These are phyloP conservation scores for Stenchaetothrips biformis DNA, from an alignment of 2,888 invertebrate genomes.

Conservation along the genomic window DNA sequence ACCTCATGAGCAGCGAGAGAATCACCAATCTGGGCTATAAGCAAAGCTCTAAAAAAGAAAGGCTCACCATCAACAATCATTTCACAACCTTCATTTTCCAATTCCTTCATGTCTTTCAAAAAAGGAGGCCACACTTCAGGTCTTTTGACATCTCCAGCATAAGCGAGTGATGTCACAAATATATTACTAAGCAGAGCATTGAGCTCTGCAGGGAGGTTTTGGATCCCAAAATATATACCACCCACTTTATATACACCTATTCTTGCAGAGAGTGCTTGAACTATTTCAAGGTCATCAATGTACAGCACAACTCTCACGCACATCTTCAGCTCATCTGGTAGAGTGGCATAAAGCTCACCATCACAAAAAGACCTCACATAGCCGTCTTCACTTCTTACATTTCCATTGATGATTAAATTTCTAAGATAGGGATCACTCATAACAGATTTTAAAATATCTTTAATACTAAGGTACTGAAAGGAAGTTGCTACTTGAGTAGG, in stretches of 20 bases:
- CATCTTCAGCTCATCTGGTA: background rate
- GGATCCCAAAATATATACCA: background rate
- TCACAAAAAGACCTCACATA: background rate
- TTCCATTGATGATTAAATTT: background rate
- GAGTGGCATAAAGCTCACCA: background rate
- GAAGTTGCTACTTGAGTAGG: background rate
- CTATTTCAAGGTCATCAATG: background rate
- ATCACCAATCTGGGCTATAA: background rate
- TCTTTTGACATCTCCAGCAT: background rate
- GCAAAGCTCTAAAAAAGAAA: background rate
- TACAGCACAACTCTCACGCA: background rate
- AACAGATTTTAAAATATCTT: background rate
- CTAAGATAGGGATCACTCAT: background rate
- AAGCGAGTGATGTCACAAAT: background rate
- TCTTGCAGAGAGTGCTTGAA: background rate
- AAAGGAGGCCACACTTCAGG: background rate
- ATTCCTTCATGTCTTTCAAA: background rate
- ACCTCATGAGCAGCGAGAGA: background rate
- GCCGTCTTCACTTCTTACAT: background rate
- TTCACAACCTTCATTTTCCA: background rate
- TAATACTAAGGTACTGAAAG: background rate
- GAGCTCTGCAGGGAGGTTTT: background rate
- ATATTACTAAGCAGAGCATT: background rate
- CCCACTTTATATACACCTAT: background rate
- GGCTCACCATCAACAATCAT: background rate